Evolutionary conservation across 2,797 vertebrate genomes (phyloP), one percentile per base, ranked within the genome.

Genomic region (Melanogrammus aeglefinus): DNA sequence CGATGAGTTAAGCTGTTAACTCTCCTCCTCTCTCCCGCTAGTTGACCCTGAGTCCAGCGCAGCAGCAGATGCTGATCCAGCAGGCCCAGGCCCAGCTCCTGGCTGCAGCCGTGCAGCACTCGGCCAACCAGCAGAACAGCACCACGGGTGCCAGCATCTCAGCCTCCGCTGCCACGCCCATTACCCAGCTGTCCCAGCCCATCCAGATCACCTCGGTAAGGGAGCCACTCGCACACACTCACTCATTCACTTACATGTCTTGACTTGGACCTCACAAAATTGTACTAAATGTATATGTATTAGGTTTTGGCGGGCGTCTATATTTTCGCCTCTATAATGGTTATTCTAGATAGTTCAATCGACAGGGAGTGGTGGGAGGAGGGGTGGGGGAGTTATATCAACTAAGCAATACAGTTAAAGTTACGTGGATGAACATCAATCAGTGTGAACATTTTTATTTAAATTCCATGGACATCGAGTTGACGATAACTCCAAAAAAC

Each of bases 61-160:
- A 99, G 92, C 98, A 99, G 91, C 97, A 99, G 94, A 81, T 99
- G 89, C 91, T 99, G 81, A 89, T 99, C 83, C 98, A 99, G 91
- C 98, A 99, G 95, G 98, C 98, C 63, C 98, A 99, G 92, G 96
- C 96, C 51, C 98, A 99, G 95, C 94, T 99, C 87, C 95, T 99
- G 93, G 98, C 97, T 6, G 96, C 96, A 41, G 98, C 98, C 73
- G 96, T 99, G 88, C 97, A 98, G 93, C 97, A 99, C 85, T 98
- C 98, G 2, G 97, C 97, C 92, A 97, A 88, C 90, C 98, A 99
- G 91, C 97, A 99, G 95, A 98, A 95, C 94, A 95, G 94, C 87
- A 96, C 96, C 85, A 97, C 96, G 3, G 97, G 97, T 83, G 97
- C 98, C 89, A 97, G 93, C 94, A 99, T 99, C 96, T 99, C 97